phyloP scores from a whole-genome alignment of 23 tunicate species.

The Trididemnum miniatum region DNA sequence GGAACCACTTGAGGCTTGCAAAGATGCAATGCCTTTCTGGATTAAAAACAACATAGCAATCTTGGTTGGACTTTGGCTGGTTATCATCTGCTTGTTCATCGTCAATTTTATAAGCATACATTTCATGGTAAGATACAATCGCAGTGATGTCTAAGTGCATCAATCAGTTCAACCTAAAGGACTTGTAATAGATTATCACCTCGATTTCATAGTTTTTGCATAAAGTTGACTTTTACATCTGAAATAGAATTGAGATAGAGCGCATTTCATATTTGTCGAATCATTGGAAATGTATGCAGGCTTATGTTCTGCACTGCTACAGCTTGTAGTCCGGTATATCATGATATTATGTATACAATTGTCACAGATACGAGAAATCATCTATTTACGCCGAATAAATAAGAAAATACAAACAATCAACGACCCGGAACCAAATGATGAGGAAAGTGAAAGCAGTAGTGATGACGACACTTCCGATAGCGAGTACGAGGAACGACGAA shows the following conservation, averaged over 20 bases:
- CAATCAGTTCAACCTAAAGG: too few species aligned
- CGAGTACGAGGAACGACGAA: conserved; percentile 44
- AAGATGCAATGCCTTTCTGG: conserved; percentile 54
- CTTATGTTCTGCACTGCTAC: too few species aligned
- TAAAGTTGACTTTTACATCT: too few species aligned
- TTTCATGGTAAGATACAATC: conserved; percentile 50
- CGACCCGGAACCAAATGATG: not conserved
- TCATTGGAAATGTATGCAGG: too few species aligned
- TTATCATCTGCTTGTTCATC: conserved; percentile 43
- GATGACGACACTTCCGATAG: conserved; percentile 32
- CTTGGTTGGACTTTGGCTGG: conserved; percentile 75
- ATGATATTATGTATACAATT: too few species aligned
- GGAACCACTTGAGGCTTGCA: conserved; percentile 10
- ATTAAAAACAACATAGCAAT: conserved; percentile 57
- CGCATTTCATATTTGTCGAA: too few species aligned
- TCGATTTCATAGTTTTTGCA: too few species aligned
- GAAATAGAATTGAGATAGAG: too few species aligned
- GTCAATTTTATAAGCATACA: conserved; percentile 44
- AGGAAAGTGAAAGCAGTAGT: not conserved
- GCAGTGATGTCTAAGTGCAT: too few species aligned
- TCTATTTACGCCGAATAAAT: not conserved
- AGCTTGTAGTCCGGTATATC: too few species aligned
- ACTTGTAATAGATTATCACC: too few species aligned
- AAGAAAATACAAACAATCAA: conserved; percentile 17
- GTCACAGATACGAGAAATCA: conserved; percentile 28